Evolutionary conservation across 2,797 vertebrate genomes (phyloP), one percentile per base, ranked within the genome.

Genomic region (Xiphorhynchus erythropygius): DNA sequence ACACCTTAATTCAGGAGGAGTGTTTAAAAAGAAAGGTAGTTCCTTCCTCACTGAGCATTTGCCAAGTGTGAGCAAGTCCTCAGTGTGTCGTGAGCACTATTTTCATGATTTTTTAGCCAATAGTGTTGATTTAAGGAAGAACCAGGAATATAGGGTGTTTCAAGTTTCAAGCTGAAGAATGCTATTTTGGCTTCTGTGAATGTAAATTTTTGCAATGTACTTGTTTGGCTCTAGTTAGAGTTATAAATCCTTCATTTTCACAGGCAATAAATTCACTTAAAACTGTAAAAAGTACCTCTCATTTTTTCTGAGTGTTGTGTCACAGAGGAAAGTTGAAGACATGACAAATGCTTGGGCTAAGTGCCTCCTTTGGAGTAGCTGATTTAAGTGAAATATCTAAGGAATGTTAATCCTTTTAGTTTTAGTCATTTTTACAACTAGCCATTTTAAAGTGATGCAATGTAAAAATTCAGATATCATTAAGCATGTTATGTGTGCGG

Each of bases 321-420:
- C 81, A 75, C 55, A 60, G 41, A 79, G 46, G 32, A 87, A 93
- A 74, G 52, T 42, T 79, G 85, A 94, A 94, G 85, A 91, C 76
- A 39, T 79, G 63, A 90, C 44, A 82, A 96, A 91, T 76, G 64
- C 42, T 88, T 76, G 59, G 77, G n/a, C 76, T 92, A 70, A 90
- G 69, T 55, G 15, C 53, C 80, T 88, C 37, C 68, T 77, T 90
- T 90, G 60, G 89, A 92, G 80, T 50, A 88, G 73, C 15, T 88
- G 89, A 70, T 94, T 94, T 90, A 71, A 63, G 56, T 71, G 60
- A 95, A 94, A 57, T 89, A 94, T 91, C 89, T 83, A 42, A 96
- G 77, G 96, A 96, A 94, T 95, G 91, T 96, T 96, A 95, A 95
- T 96, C 96, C 94, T 90, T 95, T 95, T 84, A 76, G 73, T 94